Conservation (phyloP, 2,888 invertebrate genomes). For the Tetheella fluctuosa region DNA sequence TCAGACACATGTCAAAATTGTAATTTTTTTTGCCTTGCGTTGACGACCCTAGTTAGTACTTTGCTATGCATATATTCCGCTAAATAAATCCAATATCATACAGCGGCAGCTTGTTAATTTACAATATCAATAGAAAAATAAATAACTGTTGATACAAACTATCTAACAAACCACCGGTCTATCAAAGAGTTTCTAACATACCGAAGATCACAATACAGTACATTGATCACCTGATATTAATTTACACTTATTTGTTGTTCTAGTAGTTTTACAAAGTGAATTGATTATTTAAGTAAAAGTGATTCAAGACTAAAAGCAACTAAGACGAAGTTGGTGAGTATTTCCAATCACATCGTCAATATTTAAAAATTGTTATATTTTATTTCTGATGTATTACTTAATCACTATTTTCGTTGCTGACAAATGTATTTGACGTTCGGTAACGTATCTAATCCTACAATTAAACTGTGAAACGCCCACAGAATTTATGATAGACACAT, state of each 20-base stretch:
- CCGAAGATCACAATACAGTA: slow-evolving; percentile 12
- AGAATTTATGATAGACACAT: background rate
- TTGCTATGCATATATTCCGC: too few relatives aligned
- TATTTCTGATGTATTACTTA: slow-evolving; percentile 47
- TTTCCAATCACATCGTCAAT: background rate
- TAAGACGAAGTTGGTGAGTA: background rate
- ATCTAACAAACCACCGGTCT: background rate
- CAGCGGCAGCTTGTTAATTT: too few relatives aligned
- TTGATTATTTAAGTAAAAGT: slow-evolving; percentile 8
- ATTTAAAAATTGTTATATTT: slow-evolving; percentile 25
- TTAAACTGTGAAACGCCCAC: background rate
- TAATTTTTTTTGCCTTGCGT: too few relatives aligned
- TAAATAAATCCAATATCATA: too few relatives aligned
- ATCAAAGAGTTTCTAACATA: slow-evolving; percentile 12
- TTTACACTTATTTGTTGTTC: slow-evolving; percentile 30
- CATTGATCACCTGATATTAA: slow-evolving; percentile 33
- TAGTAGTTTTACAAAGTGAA: slow-evolving; percentile 10
- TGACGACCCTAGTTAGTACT: too few relatives aligned
- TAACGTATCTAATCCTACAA: slow-evolving; percentile 5
- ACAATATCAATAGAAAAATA: background rate
- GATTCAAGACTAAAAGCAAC: background rate
- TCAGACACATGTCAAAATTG: too few relatives aligned
- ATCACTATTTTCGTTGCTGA: slow-evolving; percentile 76
- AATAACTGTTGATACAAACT: background rate
- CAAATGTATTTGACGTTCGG: slow-evolving; percentile 29